Conservation (phyloP, 2,888 invertebrate species). For the Amphipoea oculea region DNA sequence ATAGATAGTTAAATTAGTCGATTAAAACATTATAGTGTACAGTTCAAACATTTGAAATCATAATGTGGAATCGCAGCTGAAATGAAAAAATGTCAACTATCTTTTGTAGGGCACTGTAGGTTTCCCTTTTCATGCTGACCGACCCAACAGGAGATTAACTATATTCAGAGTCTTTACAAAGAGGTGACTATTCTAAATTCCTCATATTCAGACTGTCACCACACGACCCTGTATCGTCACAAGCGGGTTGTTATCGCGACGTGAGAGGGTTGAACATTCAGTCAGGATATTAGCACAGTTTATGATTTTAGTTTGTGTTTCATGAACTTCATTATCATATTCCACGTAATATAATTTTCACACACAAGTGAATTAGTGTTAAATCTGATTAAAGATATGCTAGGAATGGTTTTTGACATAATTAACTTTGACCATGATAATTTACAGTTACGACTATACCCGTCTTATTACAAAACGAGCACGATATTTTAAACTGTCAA, state of each 20-base stretch:
- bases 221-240: slow-evolving; percentile 33
- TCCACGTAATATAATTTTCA: background rate
- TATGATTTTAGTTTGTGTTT: slow-evolving; percentile 53
- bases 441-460: background rate
- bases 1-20: no score
- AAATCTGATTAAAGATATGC: background rate
- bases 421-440: background rate
- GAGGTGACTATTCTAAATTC: slow-evolving; percentile 31
- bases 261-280: slow-evolving; percentile 40
- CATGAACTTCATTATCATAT: slow-evolving; percentile 29
- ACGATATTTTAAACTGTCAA: no score
- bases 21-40: no score
- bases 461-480: background rate
- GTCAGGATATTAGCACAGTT: slow-evolving; percentile 42
- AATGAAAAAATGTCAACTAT: no score
- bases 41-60: no score
- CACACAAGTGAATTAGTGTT: background rate
- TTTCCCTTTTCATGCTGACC: background rate
- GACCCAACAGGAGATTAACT: background rate
- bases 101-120: no score
- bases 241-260: slow-evolving; percentile 31
- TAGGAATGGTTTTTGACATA: slow-evolving; percentile 7
- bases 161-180: background rate
- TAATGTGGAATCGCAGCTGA: no score
- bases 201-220: slow-evolving; percentile 22